Evolutionary conservation across 2,113 vertebrate species (phyloP).

Genomic region (Tyrannus savana): DNA sequence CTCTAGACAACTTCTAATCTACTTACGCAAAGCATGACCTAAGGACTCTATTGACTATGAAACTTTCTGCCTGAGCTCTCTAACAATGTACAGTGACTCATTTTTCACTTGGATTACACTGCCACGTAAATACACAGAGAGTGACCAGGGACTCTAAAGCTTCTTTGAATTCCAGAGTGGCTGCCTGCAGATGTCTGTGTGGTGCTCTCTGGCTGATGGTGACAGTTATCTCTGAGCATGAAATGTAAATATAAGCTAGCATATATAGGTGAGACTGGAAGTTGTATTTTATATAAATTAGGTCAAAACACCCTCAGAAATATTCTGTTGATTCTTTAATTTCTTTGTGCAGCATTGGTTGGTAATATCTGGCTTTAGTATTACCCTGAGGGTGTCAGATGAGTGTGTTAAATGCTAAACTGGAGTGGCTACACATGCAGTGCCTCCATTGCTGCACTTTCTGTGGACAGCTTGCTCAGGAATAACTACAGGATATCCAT

Average conservation of each 20-base stretch:
- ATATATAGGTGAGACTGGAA: not conserved
- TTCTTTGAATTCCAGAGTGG: not conserved
- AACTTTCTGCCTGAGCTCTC: not conserved
- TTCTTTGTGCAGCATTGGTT: not conserved
- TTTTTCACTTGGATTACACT: not conserved
- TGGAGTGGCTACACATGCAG: not conserved
- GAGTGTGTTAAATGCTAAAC: not conserved
- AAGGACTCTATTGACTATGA: not conserved
- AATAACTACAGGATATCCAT: not conserved
- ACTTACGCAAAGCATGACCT: not conserved
- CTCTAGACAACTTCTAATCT: not conserved
- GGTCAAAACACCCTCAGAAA: not conserved
- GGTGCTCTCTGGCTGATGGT: not conserved
- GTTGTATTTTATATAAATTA: not conserved
- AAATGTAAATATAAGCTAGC: not conserved
- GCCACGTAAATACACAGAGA: not conserved
- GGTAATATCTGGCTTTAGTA: not conserved
- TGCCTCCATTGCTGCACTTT: not conserved
- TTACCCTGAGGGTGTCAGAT: not conserved
- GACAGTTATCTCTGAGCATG: not conserved
- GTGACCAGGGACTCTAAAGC: not conserved
- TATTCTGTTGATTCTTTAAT: not conserved
- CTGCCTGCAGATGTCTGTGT: rapidly evolving
- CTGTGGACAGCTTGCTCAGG: not conserved
- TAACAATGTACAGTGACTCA: not conserved